Conservation (phyloP, 2,888 invertebrate species). For the Leuctra nigra region DNA sequence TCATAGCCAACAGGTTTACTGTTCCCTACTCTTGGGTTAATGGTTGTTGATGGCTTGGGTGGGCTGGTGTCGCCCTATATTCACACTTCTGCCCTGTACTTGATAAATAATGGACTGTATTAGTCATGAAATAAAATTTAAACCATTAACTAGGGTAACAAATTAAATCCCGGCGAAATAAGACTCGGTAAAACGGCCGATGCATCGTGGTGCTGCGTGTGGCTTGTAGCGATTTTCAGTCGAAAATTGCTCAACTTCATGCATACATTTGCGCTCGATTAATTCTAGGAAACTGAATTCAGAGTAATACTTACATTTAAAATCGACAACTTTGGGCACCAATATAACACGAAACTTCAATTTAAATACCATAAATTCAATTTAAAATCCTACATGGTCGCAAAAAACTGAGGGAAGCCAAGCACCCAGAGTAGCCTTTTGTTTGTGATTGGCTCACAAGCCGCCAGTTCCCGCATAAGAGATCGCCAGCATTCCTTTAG, state of each 20-base stretch:
- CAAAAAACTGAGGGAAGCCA: conserved; percentile 23
- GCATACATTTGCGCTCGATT: neutral
- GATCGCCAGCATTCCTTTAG: conserved; percentile 7
- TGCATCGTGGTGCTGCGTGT: conserved; percentile 17
- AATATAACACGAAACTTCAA: conserved; percentile 6
- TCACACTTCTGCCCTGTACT: no score
- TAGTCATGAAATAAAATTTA: no score
- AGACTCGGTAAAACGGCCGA: conserved; percentile 15
- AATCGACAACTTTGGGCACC: conserved; percentile 12
- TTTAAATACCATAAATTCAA: neutral
- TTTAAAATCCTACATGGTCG: conserved; percentile 26
- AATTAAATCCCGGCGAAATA: no score
- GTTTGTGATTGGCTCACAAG: conserved; percentile 30
- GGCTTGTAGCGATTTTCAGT: conserved; percentile 13
- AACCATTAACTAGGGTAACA: no score
- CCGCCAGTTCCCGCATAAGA: conserved; percentile 23
- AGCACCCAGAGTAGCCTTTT: conserved; percentile 29
- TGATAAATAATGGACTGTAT: no score
- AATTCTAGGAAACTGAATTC: neutral
- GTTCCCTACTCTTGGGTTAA: no score
- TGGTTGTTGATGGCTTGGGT: no score
- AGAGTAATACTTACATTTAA: neutral
- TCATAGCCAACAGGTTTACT: no score
- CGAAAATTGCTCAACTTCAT: conserved; percentile 13
- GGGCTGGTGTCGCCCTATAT: no score